Conservation (phyloP, 2,797 vertebrate genomes). For the Sebastes taczanowskii region DNA sequence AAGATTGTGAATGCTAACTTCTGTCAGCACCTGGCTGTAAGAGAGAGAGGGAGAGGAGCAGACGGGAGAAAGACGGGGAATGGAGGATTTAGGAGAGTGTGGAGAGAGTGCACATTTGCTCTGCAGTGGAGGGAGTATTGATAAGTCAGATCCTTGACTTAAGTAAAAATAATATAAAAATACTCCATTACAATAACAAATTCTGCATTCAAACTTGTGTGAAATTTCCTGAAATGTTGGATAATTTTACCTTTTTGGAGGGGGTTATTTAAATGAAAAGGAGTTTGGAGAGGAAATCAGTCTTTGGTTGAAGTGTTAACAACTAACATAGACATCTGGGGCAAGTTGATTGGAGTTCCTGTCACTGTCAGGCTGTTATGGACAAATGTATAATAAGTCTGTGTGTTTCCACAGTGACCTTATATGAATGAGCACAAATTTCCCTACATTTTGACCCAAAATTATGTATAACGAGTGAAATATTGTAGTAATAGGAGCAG, state of each 20-base stretch:
- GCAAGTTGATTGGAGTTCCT: no score
- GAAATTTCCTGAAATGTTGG: neutral
- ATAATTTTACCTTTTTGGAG: neutral
- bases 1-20: constrained; percentile 82
- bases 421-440: no score
- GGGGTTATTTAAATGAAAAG: neutral
- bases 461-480: no score
- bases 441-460: no score
- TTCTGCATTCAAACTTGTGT: neutral
- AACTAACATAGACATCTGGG: neutral
- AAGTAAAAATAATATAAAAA: neutral
- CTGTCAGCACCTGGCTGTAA: constrained; percentile 84
- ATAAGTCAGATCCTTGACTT: neutral
- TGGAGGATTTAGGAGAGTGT: constrained; percentile 22
- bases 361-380: no score
- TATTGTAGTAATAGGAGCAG: no score
- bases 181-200: neutral
- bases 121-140: neutral
- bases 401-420: no score
- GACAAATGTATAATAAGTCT: no score
- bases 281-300: neutral
- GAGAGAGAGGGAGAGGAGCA: constrained; percentile 29
- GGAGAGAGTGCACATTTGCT: constrained; percentile 14
- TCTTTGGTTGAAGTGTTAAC: neutral
- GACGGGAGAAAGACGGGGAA: constrained; percentile 22